A percentile compares a stretch with the other conserved stretches of the same genome.
Evolutionary conservation across 2,113 vertebrate species (phyloP).

Genomic region (Solea solea): DNA sequence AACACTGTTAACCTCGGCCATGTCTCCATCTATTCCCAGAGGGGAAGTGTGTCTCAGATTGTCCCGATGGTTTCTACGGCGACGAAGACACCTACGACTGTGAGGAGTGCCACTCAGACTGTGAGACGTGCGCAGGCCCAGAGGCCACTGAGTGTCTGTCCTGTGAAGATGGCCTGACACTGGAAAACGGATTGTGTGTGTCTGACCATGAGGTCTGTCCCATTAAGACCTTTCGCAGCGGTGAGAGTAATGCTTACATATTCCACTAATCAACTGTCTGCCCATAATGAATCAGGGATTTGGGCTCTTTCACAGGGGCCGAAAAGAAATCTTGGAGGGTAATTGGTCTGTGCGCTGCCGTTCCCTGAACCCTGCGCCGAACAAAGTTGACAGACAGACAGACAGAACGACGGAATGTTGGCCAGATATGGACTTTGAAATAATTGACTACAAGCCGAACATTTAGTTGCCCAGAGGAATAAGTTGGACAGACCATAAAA

Average conservation of each 20-base stretch:
- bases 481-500: constrained; percentile 51
- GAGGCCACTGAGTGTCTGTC: constrained; percentile 77
- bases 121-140: constrained; percentile 82
- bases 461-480: constrained; percentile 44
- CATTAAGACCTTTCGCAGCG: constrained; percentile 76
- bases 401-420: constrained; percentile 17
- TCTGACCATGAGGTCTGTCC: constrained; percentile 57
- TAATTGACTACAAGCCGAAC: constrained; percentile 56
- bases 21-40: constrained; percentile 55
- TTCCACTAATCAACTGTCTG: constrained; percentile 59
- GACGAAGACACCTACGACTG: constrained; percentile 85
- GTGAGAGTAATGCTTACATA: constrained; percentile 77
- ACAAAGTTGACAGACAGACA: constrained; percentile 28
- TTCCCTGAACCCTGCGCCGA: constrained; percentile 53
- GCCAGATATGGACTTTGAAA: constrained; percentile 51
- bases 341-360: constrained; percentile 68
- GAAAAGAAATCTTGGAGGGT: constrained; percentile 62
- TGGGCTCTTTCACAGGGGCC: constrained; percentile 62
- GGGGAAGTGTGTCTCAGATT: constrained; percentile 73
- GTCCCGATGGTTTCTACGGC: constrained; percentile 75
- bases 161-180: constrained; percentile 70
- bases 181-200: constrained; percentile 79
- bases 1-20: background rate
- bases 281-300: constrained; percentile 72
- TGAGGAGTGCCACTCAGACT: constrained; percentile 85